Evolutionary conservation across 2,888 invertebrate genomes (phyloP), one percentile per base, ranked within the genome.

Genomic region (Hirtodrosophila trivittata): DNA sequence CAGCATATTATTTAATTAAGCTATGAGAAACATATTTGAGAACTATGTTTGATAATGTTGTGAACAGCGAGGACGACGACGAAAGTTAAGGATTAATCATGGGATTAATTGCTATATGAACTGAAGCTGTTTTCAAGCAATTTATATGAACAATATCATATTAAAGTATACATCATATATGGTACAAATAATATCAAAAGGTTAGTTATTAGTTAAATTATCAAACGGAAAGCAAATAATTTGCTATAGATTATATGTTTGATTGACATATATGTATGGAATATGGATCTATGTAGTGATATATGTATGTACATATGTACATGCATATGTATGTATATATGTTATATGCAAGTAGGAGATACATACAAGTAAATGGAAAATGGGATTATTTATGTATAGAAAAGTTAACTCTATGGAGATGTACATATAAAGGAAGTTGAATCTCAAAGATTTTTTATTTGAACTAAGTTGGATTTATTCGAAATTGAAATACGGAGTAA

Each of bases 111-210:
- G 35, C 9, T 46, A 43, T 42, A 26, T 55, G 57, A 68, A 45
- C 39, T 57, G 52, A 69, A 69, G 67, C 70, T 50, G 63, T 62
- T 62, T 62, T 50, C 50, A 62, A 68, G 54, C 68, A 54, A 25
- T 41, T 18, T 30, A 45, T 33, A 43, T 43, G 42, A 59, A 37
- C 30, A 32, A 32, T 46, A 21, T 50, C 32, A n/a, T 33, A 54
- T 51, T 26, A 56, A 45, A n/a, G n/a, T n/a, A n/a, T n/a, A n/a
- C n/a, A n/a, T n/a, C n/a, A n/a, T n/a, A n/a, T n/a, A n/a, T n/a
- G n/a, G n/a, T n/a, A n/a, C n/a, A n/a, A n/a, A n/a, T n/a, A n/a
- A 21, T 21, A 21, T 21, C 18, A 21, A 21, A 21, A 21, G 5
- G 18, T 21, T 21, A 21, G 18, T 21, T 3, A 5, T 21, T 21